phyloP scores from a whole-genome alignment of 1,140 invertebrate genomes.

The Meloidogyne exigua region DNA sequence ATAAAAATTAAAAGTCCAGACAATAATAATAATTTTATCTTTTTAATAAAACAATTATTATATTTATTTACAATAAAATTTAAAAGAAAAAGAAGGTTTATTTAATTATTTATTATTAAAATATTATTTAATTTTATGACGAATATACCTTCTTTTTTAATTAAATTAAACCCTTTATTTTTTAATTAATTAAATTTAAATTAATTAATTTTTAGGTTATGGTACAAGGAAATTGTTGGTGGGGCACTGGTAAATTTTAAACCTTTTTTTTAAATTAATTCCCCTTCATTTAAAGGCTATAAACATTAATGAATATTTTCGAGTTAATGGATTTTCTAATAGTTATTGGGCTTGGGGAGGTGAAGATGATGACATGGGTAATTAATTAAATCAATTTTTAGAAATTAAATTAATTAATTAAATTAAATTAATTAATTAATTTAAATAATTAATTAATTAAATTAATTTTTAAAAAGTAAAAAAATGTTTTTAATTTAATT shows the following conservation, averaged over 20 bases:
- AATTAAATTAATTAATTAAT: too few species aligned
- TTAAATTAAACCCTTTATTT: not conserved
- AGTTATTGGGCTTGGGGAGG: conserved; percentile 77
- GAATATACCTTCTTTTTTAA: too few species aligned
- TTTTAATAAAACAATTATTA: too few species aligned
- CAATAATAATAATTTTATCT: too few species aligned
- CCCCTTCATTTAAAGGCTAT: conserved; percentile 61
- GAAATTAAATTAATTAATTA: not conserved
- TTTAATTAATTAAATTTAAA: not conserved
- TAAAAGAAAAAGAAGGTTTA: too few species aligned
- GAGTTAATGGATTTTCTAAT: conserved; percentile 88
- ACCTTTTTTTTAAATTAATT: not conserved
- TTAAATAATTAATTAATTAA: too few species aligned
- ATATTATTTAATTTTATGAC: too few species aligned
- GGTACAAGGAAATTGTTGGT: conserved; percentile 80
- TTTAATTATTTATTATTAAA: too few species aligned
- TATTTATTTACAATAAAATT: too few species aligned
- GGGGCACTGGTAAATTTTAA: conserved; percentile 67
- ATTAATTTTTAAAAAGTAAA: conserved; percentile 4
- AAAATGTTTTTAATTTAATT: conserved; percentile 37
- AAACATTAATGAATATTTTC: conserved; percentile 70
- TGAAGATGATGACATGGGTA: conserved; percentile 80
- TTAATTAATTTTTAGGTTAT: conserved; percentile 68
- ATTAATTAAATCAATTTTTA: not conserved
- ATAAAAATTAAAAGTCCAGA: too few species aligned